Evolutionary conservation across 2,113 vertebrate genomes (phyloP), one percentile per base, ranked within the genome.

Genomic region (Equus quagga): DNA sequence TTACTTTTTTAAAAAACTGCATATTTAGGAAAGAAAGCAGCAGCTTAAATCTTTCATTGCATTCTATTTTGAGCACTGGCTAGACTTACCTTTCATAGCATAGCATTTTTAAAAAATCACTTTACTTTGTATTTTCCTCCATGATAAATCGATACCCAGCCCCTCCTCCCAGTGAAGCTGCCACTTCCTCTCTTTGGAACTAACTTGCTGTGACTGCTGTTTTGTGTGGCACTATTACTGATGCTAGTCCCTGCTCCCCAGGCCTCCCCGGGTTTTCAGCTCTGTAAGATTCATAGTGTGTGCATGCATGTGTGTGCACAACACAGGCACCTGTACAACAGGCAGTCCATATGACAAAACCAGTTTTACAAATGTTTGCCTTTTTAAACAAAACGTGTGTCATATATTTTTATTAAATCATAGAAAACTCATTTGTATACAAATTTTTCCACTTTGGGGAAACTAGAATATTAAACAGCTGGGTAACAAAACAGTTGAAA

Each of bases 361-460:
- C 13, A 12, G 51, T 33, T 56, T 60, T 46, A 82, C 75, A 91
- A 93, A 91, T 7, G 58, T 65, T 82, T 90, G 85, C 75, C 82
- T 96, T 94, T 76, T 96, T 62, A 92, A 97, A 96, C 89, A 94
- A 91, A 95, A 96, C 4, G 8, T 87, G 72, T 95, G 95, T 95
- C 95, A 88, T 95, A 98, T 97, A 97, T 97, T 98, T 99, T 99
- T 99, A 99, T 99, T 99, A 99, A 98, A 98, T 98, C 97, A 99
- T 99, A 99, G 97, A 99, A 99, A 99, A 99, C 97, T 98, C 88
- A 98, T 98, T 94, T 97, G 96, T 97, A 99, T 99, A 99, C 99
- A 99, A 98, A 98, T 95, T 73, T 96, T 97, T 95, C 92, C 98
- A 97, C 80, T 96, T 98, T 95, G 88, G 83, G 91, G 93, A 98